Evolutionary conservation across 2,888 invertebrate genomes (phyloP).

Genomic region (Pammene fasciana): DNA sequence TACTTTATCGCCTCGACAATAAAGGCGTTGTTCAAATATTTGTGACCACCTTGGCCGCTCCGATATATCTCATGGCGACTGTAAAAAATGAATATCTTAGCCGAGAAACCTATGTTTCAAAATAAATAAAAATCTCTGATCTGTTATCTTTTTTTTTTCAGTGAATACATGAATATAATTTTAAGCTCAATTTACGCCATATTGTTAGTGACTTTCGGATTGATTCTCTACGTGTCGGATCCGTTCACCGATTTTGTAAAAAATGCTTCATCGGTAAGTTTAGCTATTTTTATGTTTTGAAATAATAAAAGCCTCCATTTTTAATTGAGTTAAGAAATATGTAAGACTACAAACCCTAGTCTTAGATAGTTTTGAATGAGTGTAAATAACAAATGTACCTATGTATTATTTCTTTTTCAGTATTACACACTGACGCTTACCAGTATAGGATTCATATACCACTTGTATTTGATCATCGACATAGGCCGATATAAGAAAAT

Average conservation of each 20-base stretch:
- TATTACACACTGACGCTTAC: slow-evolving; percentile 85
- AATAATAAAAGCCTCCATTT: no score
- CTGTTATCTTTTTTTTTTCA: slow-evolving; percentile 61
- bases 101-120: no score
- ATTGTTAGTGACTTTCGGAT: slow-evolving; percentile 86
- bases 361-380: no score
- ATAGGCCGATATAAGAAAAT: slow-evolving; percentile 83
- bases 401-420: slow-evolving; percentile 69
- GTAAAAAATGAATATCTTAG: no score
- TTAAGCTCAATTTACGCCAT: slow-evolving; percentile 87
- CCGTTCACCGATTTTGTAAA: slow-evolving; percentile 64
- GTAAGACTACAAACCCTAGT: no score
- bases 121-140: no score
- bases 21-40: no score
- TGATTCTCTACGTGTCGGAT: slow-evolving; percentile 86
- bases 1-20: no score
- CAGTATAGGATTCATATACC: slow-evolving; percentile 83
- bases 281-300: neutral
- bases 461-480: slow-evolving; percentile 85
- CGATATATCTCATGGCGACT: no score
- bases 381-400: neutral
- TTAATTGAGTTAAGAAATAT: no score
- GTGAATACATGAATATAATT: slow-evolving; percentile 84
- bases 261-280: slow-evolving; percentile 79
- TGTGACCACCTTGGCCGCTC: no score